These are phyloP conservation scores for Zaprionus obscuricornis DNA, from an alignment of 2,888 invertebrate genomes.

Conservation along the genomic window DNA sequence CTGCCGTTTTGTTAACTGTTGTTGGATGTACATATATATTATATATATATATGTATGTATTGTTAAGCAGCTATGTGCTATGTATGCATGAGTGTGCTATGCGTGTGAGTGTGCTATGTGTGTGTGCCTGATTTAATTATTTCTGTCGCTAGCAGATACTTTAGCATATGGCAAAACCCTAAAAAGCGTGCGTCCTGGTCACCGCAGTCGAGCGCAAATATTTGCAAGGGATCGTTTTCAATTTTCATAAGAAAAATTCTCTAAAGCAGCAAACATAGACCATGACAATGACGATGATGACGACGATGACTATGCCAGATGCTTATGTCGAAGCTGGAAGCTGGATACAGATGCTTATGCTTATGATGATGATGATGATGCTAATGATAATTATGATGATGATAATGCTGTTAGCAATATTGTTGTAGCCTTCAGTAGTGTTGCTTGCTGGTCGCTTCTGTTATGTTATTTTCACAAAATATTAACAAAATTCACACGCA, in stretches of 20 bases:
- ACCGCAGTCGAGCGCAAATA: slow-evolving; percentile 53
- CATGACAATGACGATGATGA: background rate
- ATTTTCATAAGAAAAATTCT: slow-evolving; percentile 44
- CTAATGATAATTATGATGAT: background rate
- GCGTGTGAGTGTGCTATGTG: slow-evolving; percentile 9
- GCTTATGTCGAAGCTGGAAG: too few relatives aligned
- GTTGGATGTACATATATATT: slow-evolving; percentile 10
- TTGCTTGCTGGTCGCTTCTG: too few relatives aligned
- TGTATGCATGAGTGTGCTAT: slow-evolving; percentile 6
- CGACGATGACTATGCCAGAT: too few relatives aligned
- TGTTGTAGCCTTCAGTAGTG: slow-evolving; percentile 7
- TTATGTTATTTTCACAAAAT: slow-evolving; percentile 17
- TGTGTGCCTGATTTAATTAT: slow-evolving; percentile 50
- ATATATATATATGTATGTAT: background rate
- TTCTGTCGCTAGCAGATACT: slow-evolving; percentile 27
- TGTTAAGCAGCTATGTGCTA: background rate
- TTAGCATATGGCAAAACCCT: slow-evolving; percentile 33
- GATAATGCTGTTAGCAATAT: slow-evolving; percentile 5
- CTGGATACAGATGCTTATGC: too few relatives aligned
- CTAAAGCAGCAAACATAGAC: slow-evolving; percentile 18
- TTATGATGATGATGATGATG: background rate
- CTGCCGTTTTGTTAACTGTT: slow-evolving; percentile 23
- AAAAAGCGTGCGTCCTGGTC: slow-evolving; percentile 17
- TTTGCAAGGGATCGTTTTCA: slow-evolving; percentile 66
- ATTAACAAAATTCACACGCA: slow-evolving; percentile 24